Percentiles rank a stretch among this genome's conserved stretches.
Conservation (phyloP, 2,797 vertebrate genomes). For the Uromys caudimaculatus region DNA sequence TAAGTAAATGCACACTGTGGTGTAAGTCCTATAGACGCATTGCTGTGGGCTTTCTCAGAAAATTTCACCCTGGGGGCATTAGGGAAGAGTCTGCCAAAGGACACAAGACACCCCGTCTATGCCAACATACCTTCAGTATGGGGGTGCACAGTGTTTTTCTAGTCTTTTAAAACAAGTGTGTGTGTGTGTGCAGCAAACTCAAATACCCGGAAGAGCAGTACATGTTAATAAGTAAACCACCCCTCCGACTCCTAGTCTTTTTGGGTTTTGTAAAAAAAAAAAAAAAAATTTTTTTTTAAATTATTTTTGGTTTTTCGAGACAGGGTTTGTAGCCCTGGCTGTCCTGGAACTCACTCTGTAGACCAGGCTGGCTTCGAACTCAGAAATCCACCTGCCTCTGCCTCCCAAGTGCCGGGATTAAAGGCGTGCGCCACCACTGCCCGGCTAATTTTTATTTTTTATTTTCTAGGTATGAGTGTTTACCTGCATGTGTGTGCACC, state of each 20-base stretch:
- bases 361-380: too few relatives aligned
- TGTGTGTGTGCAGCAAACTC: not conserved
- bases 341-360: too few relatives aligned
- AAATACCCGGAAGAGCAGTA: not conserved
- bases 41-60: too few relatives aligned
- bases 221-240: not conserved
- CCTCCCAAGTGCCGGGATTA: too few relatives aligned
- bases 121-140: fast-evolving
- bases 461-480: not conserved
- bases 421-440: too few relatives aligned
- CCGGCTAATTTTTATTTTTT: not conserved
- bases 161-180: not conserved
- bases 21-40: fast-evolving
- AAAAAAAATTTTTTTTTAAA: too few relatives aligned
- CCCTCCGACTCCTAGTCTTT: not conserved
- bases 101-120: fast-evolving
- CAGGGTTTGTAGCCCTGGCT: too few relatives aligned
- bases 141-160: not conserved
- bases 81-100: not conserved
- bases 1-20: not conserved
- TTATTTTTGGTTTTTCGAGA: too few relatives aligned
- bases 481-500: not conserved
- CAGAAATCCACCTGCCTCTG: too few relatives aligned
- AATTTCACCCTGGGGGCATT: not conserved
- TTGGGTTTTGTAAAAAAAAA: not conserved